A percentile compares a stretch with the other conserved stretches of the same genome.
These are phyloP conservation scores for Tribolium castaneum DNA, from an alignment of 1,140 invertebrate species.

Conservation along the genomic window DNA sequence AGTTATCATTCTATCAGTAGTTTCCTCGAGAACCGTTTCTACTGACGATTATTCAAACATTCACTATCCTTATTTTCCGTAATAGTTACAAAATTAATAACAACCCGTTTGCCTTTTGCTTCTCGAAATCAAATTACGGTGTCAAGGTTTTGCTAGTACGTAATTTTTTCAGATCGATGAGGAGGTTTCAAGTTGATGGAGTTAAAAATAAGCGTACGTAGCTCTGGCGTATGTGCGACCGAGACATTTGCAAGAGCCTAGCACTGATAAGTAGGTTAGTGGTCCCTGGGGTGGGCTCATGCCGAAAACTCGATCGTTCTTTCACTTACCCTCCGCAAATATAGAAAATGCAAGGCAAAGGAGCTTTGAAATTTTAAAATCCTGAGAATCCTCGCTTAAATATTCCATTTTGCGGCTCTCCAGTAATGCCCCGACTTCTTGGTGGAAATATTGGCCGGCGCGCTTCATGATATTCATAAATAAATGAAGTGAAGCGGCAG, in stretches of 20 bases:
- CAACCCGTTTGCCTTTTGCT: too few species aligned
- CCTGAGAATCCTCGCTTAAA: slow-evolving; percentile 50
- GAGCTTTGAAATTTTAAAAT: slow-evolving; percentile 55
- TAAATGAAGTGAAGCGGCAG: slow-evolving; percentile 47
- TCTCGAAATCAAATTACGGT: background rate
- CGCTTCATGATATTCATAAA: slow-evolving; percentile 51
- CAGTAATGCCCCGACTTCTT: slow-evolving; percentile 33
- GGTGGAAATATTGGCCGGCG: slow-evolving; percentile 48
- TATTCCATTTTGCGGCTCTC: slow-evolving; percentile 51
- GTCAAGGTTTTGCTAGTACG: background rate
- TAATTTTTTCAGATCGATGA: background rate
- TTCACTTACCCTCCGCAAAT: slow-evolving; percentile 52
- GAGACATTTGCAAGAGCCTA: slow-evolving; percentile 25
- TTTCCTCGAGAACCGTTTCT: background rate
- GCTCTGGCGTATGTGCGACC: background rate
- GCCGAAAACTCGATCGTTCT: slow-evolving; percentile 52
- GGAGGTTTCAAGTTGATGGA: background rate
- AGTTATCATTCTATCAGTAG: slow-evolving; percentile 7
- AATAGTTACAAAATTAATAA: too few species aligned
- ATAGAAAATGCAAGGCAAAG: slow-evolving; percentile 51
- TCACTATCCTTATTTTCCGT: background rate
- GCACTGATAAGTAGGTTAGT: slow-evolving; percentile 52
- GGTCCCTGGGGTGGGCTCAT: slow-evolving; percentile 47
- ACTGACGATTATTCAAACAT: background rate
- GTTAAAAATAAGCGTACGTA: slow-evolving; percentile 11